phyloP scores from a whole-genome alignment of 2,797 vertebrate species.

The Acanthurus tractus region DNA sequence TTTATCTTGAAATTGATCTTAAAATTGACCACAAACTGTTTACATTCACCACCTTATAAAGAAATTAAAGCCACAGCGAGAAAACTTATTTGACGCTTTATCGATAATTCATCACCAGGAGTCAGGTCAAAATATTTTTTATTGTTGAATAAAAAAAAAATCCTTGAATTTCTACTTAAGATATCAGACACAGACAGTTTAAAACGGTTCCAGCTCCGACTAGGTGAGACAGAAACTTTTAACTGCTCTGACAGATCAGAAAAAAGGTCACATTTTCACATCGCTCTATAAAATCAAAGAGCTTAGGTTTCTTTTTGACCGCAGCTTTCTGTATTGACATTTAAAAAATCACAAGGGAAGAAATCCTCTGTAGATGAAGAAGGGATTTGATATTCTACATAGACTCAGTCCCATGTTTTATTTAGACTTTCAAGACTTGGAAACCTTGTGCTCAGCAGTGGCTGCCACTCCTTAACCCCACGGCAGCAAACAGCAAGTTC shows the following conservation, averaged over 20 bases:
- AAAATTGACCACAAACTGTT: constrained; percentile 12
- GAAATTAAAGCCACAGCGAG: background rate
- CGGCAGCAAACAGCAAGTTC: constrained; percentile 6
- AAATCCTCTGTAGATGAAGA: constrained; percentile 21
- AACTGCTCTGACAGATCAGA: constrained; percentile 10
- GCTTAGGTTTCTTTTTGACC: constrained; percentile 13
- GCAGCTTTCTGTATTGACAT: constrained; percentile 43
- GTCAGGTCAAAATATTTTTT: background rate
- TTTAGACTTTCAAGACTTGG: constrained; percentile 20
- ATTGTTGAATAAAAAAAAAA: background rate
- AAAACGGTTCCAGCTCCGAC: constrained; percentile 24
- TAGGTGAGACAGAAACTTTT: constrained; percentile 25
- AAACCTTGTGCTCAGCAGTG: constrained; percentile 15
- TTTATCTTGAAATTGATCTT: constrained; percentile 20
- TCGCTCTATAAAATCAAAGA: constrained; percentile 44
- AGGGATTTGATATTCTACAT: constrained; percentile 9
- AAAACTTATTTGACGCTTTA: constrained; percentile 20
- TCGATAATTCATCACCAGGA: constrained; percentile 16
- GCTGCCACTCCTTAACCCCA: constrained; percentile 22
- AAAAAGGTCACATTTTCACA: constrained; percentile 46
- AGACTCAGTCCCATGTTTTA: constrained; percentile 8
- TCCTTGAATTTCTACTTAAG: background rate
- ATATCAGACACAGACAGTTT: background rate
- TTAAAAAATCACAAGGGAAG: constrained; percentile 27
- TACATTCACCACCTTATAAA: constrained; percentile 16